These are phyloP conservation scores for Gasterosteus nipponicus DNA, from an alignment of 2,113 vertebrate species.

Conservation along the genomic window DNA sequence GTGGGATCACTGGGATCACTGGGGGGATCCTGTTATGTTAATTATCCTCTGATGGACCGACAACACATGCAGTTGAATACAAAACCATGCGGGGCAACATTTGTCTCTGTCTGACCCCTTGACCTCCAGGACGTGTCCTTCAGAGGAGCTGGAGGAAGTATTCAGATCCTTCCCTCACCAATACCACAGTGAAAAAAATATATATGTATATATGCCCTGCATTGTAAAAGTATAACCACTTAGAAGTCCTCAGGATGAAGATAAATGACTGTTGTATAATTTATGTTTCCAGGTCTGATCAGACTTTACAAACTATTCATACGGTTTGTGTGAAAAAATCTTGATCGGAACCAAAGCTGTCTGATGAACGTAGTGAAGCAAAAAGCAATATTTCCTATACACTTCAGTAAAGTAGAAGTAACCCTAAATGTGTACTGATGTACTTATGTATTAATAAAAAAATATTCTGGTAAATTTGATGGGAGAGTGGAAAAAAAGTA, in stretches of 20 bases:
- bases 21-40: slow-evolving; percentile 90
- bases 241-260: background rate
- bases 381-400: background rate
- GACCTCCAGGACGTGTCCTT: slow-evolving; percentile 71
- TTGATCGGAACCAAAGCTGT: background rate
- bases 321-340: background rate
- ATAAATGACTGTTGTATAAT: background rate
- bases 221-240: too few species aligned
- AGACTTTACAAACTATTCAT: background rate
- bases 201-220: background rate
- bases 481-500: background rate
- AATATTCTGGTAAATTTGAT: background rate
- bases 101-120: slow-evolving; percentile 80
- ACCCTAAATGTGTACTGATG: background rate
- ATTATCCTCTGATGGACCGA: slow-evolving; percentile 92
- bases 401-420: background rate
- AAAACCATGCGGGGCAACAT: slow-evolving; percentile 80
- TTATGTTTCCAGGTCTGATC: background rate
- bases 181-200: background rate
- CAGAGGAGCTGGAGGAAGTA: slow-evolving; percentile 11
- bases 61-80: slow-evolving; percentile 89
- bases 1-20: slow-evolving; percentile 26
- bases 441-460: background rate
- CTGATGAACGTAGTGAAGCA: background rate
- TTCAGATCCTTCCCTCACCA: background rate